Conservation (phyloP, 2,888 invertebrate species). For the Drosophila nigritarsus region DNA sequence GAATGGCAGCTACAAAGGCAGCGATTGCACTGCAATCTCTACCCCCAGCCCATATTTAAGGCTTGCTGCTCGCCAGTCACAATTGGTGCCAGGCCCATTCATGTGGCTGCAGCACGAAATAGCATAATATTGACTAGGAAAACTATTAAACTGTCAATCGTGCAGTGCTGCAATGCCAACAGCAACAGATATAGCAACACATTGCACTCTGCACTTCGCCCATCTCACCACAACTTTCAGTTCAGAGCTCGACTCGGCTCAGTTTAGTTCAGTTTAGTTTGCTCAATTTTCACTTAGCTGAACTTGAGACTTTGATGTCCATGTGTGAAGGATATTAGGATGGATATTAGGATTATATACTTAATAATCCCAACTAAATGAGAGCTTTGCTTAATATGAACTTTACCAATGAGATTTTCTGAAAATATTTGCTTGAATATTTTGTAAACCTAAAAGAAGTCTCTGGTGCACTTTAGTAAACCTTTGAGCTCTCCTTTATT, state of each 20-base stretch:
- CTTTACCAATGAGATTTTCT: neutral
- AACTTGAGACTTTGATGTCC: slow-evolving; percentile 7
- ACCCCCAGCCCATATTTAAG: neutral
- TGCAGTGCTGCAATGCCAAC: slow-evolving; percentile 17
- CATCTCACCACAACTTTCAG: slow-evolving; percentile 13
- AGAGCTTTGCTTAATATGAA: fast-evolving
- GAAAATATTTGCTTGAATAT: neutral
- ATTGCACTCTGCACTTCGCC: neutral
- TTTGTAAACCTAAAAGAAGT: neutral
- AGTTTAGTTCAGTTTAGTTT: slow-evolving; percentile 2
- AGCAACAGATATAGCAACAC: neutral
- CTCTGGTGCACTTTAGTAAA: neutral
- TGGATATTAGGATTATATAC: neutral
- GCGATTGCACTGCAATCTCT: neutral
- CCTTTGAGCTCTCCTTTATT: neutral
- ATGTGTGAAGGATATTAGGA: too few species aligned
- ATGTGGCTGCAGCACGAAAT: slow-evolving; percentile 61
- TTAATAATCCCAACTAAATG: neutral
- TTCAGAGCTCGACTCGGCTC: slow-evolving; percentile 10
- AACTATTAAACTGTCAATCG: slow-evolving; percentile 78
- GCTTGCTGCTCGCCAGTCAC: slow-evolving; percentile 10
- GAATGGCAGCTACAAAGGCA: slow-evolving; percentile 22
- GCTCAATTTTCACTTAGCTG: slow-evolving; percentile 18
- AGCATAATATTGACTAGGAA: slow-evolving; percentile 70
- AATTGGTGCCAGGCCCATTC: slow-evolving; percentile 32